Evolutionary conservation across 2,113 vertebrate genomes (phyloP), one percentile per base, ranked within the genome.

Genomic region (Malurus alboscapulatus): DNA sequence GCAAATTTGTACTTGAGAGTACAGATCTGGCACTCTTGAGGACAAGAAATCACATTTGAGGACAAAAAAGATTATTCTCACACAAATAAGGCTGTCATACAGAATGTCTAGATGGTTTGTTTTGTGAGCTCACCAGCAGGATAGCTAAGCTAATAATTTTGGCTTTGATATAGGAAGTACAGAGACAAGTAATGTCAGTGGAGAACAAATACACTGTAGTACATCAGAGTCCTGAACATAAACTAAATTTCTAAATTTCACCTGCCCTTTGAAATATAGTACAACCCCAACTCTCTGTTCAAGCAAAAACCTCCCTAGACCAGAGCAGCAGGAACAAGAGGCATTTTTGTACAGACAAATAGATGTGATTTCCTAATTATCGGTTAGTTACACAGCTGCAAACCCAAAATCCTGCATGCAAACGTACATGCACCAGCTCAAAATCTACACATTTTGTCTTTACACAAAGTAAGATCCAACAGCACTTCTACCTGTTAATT

Each of bases 11-110:
- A 72, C 54, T 76, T 54, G 42, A 84, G 29, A 82, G 15, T 48
- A 88, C 15, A 82, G 47, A 69, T 54, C 47, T 62, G 26, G 34
- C 34, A 69, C 38, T 87, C 71, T 29, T 34, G 69, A 85, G 68
- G 51, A 78, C 72, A 92, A 84, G 65, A 87, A 76, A 84, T 30
- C 12, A 3, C n/a, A 72, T 68, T 15, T 59, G 42, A 91, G 61
- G 68, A 77, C 74, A 85, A 71, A 71, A 86, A 67, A 54, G 9
- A 83, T 88, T 65, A 80, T 85, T 83, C 73, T 92, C 72, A 68
- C 24, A 50, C 38, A 89, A 95, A 84, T 58, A 94, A 58, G 54
- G 71, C 42, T 94, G 84, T 79, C 92, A 91, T 51, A 53, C 61
- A 34, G 32, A 76, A 84, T 29, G 51, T 27, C 66, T 44, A 18